phyloP scores from a whole-genome alignment of 1,140 invertebrate genomes.

The Nomia melanderi region DNA sequence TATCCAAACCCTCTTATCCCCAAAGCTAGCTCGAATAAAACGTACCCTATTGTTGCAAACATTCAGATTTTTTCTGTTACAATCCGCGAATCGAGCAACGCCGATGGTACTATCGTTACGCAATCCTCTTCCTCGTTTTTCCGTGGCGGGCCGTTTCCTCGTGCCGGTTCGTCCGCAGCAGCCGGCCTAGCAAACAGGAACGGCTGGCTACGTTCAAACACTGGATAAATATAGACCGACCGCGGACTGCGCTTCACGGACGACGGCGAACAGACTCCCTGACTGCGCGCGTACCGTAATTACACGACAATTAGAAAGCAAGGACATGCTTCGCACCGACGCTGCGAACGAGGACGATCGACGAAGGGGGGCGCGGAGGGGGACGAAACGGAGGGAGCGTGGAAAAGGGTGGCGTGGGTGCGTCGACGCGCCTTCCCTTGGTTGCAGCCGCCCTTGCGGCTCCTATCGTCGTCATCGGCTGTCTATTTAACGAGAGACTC shows the following conservation, averaged over 20 bases:
- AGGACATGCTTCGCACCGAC: slow-evolving; percentile 54
- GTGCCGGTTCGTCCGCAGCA: neutral
- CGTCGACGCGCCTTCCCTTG: neutral
- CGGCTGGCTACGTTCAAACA: slow-evolving; percentile 44
- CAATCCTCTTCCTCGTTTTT: slow-evolving; percentile 34
- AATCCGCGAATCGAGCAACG: no score
- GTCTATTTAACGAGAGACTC: slow-evolving; percentile 7
- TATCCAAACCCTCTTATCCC: no score
- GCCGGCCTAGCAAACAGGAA: neutral
- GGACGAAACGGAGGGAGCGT: no score
- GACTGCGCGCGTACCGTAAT: slow-evolving; percentile 50
- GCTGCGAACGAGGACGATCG: neutral
- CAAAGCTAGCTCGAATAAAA: no score
- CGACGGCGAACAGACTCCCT: slow-evolving; percentile 36
- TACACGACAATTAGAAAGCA: slow-evolving; percentile 69
- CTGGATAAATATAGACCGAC: slow-evolving; percentile 57
- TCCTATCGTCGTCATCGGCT: neutral
- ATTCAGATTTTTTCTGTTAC: no score
- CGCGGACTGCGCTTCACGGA: slow-evolving; percentile 37
- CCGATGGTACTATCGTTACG: no score
- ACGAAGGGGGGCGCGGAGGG: no score
- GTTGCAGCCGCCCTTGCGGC: neutral
- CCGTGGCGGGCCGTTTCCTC: slow-evolving; percentile 4
- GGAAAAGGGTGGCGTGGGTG: neutral
- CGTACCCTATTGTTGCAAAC: no score